Evolutionary conservation across 2,797 vertebrate species (phyloP), one percentile per base, ranked within the genome.

Genomic region (Clarias pachynema): DNA sequence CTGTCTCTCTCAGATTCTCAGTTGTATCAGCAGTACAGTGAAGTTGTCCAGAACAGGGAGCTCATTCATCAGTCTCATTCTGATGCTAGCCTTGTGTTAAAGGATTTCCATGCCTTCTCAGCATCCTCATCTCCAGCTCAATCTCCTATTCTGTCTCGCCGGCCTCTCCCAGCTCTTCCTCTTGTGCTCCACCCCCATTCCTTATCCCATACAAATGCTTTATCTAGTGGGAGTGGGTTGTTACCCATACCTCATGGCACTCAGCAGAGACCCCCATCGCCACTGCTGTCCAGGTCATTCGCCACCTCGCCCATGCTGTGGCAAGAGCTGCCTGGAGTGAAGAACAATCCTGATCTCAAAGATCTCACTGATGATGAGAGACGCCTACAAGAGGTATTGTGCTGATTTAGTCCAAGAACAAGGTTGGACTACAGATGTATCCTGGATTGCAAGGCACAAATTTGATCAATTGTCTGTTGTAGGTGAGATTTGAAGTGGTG

Each of bases 401-500:
- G 31, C 16, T 44, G 22, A 40, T 62, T 20, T 66, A n/a, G 26
- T 77, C 31, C 24, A 78, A 40, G 9, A 20, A 8, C 12, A 2
- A 56, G 53, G 24, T 14, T 68, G 26, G 22, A 31, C 60, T 8
- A 75, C 20, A 49, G 15, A 70, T 31, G 4, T 26, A 16, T 62
- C 49, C 29, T 18, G 10, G 14, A 49, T 59, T 59, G 57, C 7
- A 56, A 72, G 40, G 44, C 68, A 75, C 53, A 57, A 2, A 44
- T 56, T 49, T 60, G 75, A 81, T 65, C 40, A 29, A 53, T 22
- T 84, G 31, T 70, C 31, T 84, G 29, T 84, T 84, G 72, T 85
- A 99, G 98, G 97, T 97, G 87, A 97, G 97, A 84, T 99, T 99
- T 92, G 98, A 99, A 90, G 93, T 99, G 18, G 95, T 99, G 68